Evolutionary conservation across 2,797 vertebrate genomes (phyloP).

Genomic region (Fratercula arctica): DNA sequence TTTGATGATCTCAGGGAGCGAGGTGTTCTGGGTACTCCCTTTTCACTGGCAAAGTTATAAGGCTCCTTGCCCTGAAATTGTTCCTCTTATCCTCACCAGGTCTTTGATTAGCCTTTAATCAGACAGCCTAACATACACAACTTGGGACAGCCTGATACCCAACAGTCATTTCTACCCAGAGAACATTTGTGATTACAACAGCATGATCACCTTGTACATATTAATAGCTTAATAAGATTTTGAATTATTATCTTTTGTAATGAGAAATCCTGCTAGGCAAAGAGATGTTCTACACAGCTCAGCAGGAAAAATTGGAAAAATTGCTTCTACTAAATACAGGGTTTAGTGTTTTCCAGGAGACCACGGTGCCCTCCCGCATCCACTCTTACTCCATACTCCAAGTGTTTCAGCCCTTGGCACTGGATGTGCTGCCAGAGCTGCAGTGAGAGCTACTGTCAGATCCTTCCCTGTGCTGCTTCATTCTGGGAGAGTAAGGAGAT

Average conservation of each 20-base stretch:
- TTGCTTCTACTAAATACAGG: not conserved
- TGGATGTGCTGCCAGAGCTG: not conserved
- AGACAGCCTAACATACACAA: not conserved
- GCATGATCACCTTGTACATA: not conserved
- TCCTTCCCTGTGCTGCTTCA: not conserved
- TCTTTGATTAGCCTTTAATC: not conserved
- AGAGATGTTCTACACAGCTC: not conserved
- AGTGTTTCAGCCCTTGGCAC: not conserved
- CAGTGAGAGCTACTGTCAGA: not conserved
- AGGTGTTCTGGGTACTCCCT: not conserved
- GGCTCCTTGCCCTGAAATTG: not conserved
- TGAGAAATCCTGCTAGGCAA: constrained; percentile 37
- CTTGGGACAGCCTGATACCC: not conserved
- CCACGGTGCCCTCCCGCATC: rapidly evolving
- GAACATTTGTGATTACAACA: constrained; percentile 24
- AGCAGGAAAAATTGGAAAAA: not conserved
- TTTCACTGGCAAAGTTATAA: not conserved
- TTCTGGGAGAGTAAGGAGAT: not conserved
- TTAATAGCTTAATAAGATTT: constrained; percentile 60
- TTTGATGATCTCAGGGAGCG: not conserved
- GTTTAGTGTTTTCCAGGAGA: not conserved
- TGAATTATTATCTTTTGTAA: constrained; percentile 48
- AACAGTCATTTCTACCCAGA: not conserved
- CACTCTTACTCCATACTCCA: not conserved
- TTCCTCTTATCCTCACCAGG: not conserved